phyloP scores from a whole-genome alignment of 2,888 invertebrate genomes.

The Mythimna pallens region DNA sequence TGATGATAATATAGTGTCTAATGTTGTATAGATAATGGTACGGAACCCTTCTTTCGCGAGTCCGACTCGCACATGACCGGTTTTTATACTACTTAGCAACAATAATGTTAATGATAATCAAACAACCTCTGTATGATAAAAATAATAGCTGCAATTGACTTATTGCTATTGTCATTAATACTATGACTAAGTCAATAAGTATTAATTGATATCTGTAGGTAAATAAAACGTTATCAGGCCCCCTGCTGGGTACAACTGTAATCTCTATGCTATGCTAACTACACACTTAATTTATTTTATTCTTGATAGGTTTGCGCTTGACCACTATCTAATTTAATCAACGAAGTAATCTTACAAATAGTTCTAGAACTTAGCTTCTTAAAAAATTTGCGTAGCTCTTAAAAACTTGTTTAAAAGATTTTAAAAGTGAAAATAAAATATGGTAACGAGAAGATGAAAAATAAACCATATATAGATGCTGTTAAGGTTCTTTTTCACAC shows the following conservation, averaged over 20 bases:
- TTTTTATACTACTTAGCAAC: neutral
- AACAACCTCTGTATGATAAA: constrained; percentile 26
- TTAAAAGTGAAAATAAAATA: neutral
- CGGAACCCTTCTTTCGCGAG: too few species aligned
- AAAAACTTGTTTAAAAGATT: neutral
- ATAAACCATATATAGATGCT: neutral
- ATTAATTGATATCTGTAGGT: constrained; percentile 15
- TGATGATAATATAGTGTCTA: too few species aligned
- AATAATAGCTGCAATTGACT: constrained; percentile 6
- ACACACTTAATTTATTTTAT: neutral
- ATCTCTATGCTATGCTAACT: neutral
- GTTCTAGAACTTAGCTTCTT: neutral
- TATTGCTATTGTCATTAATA: constrained; percentile 11
- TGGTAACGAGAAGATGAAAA: neutral
- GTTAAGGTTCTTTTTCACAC: neutral
- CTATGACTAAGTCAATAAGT: constrained; percentile 9
- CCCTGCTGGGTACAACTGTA: neutral
- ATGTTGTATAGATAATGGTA: too few species aligned
- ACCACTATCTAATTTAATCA: constrained; percentile 6
- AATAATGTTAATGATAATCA: constrained; percentile 10
- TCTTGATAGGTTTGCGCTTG: too few species aligned
- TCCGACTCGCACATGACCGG: too few species aligned
- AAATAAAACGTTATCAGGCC: constrained; percentile 42
- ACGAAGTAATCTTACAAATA: neutral
- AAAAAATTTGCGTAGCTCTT: too few species aligned